Percentiles rank a stretch among this genome's conserved stretches.
These are phyloP conservation scores for Pectinophora gossypiella DNA, from an alignment of 1,140 invertebrate genomes.

Conservation along the genomic window DNA sequence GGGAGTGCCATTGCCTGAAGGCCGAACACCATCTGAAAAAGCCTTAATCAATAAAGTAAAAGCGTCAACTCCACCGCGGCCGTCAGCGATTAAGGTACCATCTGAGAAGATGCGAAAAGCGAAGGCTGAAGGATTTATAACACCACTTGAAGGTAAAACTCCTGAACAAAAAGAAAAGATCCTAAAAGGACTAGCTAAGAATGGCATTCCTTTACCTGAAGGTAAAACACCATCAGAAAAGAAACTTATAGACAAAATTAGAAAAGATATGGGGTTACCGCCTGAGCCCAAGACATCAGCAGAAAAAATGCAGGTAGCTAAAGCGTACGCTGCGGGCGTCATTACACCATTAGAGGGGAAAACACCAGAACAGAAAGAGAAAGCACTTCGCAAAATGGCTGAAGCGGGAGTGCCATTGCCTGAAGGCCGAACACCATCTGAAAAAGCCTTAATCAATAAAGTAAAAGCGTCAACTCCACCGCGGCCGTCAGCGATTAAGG, in stretches of 20 bases:
- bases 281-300: conserved; percentile 19
- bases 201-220: conserved; percentile 32
- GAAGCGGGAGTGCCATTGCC: conserved; percentile 31
- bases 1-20: conserved; percentile 33
- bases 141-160: conserved; percentile 30
- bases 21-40: conserved; percentile 26
- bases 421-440: conserved; percentile 24
- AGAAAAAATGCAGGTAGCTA: conserved; percentile 20
- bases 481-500: too few relatives aligned
- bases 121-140: conserved; percentile 23
- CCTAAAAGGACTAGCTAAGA: conserved; percentile 22
- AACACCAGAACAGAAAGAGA: conserved; percentile 32
- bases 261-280: conserved; percentile 19
- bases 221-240: conserved; percentile 27
- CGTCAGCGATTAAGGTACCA: conserved; percentile 1
- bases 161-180: conserved; percentile 35
- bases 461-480: too few relatives aligned
- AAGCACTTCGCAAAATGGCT: conserved; percentile 28
- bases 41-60: too few relatives aligned
- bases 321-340: conserved; percentile 29
- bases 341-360: conserved; percentile 39
- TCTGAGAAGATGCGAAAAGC: conserved; percentile 23
- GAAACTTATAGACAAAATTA: conserved; percentile 20
- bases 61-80: too few relatives aligned
- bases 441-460: conserved; percentile 29